Evolutionary conservation across 2,797 vertebrate genomes (phyloP), one percentile per base, ranked within the genome.

Genomic region (Ciconia nigra): DNA sequence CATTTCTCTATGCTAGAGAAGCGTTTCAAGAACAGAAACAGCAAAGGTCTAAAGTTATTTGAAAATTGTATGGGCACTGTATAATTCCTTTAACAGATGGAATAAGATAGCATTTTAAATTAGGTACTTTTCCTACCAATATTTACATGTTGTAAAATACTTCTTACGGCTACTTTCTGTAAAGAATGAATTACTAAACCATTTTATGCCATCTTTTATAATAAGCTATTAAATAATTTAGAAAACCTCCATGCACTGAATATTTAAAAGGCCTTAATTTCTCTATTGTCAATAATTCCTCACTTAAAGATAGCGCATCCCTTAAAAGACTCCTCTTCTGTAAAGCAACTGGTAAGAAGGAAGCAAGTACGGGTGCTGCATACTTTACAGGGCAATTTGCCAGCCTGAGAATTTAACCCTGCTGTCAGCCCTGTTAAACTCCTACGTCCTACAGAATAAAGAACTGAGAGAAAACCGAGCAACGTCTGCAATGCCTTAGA

Each of bases 201-300:
- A 87, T 91, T 97, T 97, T 95, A 93, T 49, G 89, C 54, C 83
- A 81, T 83, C 58, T 90, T 97, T 95, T 92, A 97, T 94, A 98
- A 97, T 88, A 88, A 96, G 78, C 92, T 95, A 92, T 97, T 98
- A 96, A 98, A 97, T 96, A 98, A 96, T 96, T 92, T 91, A 94
- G 82, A 71, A 87, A 90, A 96, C 88, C 79, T 78, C 31, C 14
- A 7, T 67, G 93, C 89, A 96, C 96, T 97, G 96, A 96, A 96
- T 97, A 97, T 97, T 97, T 90, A 96, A 94, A 88, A 67, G 82
- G 73, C 89, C 83, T 96, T 98, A 97, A 97, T 98, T 96, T 93
- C 91, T 87, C 82, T 76, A 55, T 84, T 96, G 96, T 88, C 87
- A 87, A 42, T 69, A 71, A 93, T 49, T 91, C 87, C 83, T 93